Conservation (phyloP, 2,797 vertebrate species). For the Bufotes viridis region DNA sequence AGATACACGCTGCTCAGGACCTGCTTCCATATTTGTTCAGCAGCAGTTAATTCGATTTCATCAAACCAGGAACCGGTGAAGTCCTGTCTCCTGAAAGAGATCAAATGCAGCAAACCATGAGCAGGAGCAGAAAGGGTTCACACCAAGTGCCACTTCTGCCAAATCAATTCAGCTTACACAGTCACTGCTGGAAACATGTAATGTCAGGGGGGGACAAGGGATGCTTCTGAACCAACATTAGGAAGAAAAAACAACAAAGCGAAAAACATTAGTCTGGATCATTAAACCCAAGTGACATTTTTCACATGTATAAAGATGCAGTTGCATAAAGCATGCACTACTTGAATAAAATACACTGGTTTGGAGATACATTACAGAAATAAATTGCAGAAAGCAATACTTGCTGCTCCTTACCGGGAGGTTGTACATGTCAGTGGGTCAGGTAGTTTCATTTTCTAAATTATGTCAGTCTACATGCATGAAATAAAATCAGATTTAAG, state of each 20-base stretch:
- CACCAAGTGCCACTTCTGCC: conserved; percentile 33
- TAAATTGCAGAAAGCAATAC: neutral
- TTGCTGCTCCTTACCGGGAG: neutral
- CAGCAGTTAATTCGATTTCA: conserved; percentile 67
- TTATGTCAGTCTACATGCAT: too few relatives aligned
- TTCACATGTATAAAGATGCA: neutral
- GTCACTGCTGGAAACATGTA: neutral
- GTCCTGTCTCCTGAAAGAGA: conserved; percentile 58
- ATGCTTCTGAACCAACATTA: neutral
- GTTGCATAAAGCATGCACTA: neutral
- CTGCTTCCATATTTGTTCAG: conserved; percentile 75
- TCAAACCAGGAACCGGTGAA: conserved; percentile 73
- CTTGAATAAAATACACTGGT: neutral
- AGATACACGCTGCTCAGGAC: conserved; percentile 70
- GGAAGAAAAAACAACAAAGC: neutral
- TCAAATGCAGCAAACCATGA: conserved; percentile 18
- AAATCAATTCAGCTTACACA: conserved; percentile 31
- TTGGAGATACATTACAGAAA: neutral
- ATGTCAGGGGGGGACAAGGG: neutral
- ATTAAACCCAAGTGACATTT: neutral
- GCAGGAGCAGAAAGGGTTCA: neutral
- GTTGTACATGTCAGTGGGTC: neutral
- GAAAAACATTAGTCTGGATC: neutral
- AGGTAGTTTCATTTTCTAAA: neutral
- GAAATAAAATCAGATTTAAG: too few relatives aligned